These are phyloP conservation scores for Psophia crepitans DNA, from an alignment of 2,113 vertebrate genomes.

Conservation along the genomic window DNA sequence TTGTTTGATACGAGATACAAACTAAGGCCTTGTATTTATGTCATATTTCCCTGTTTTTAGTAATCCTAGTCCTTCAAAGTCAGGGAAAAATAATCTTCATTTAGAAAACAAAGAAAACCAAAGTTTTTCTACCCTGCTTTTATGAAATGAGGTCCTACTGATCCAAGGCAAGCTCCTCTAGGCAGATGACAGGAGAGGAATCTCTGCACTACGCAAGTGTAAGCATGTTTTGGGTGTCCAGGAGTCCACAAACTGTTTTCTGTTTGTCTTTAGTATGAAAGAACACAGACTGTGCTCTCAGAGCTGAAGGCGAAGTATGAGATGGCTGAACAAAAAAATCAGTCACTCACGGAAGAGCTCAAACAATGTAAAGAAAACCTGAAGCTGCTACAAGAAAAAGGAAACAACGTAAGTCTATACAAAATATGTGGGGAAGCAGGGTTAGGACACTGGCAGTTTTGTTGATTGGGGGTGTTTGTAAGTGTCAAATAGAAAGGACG, in stretches of 20 bases:
- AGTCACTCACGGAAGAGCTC: constrained; percentile 89
- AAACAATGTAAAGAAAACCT: constrained; percentile 92
- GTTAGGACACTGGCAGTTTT: background rate
- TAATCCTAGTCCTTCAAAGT: background rate
- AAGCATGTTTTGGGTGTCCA: background rate
- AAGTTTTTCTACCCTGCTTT: background rate
- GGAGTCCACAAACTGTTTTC: constrained; percentile 59
- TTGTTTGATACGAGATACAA: background rate
- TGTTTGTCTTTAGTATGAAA: constrained; percentile 86
- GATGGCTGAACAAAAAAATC: constrained; percentile 90
- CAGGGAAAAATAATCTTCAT: background rate
- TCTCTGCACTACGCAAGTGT: background rate
- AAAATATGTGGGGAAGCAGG: background rate
- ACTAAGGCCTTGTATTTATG: background rate
- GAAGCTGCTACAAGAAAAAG: constrained; percentile 94
- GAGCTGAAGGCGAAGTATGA: constrained; percentile 90
- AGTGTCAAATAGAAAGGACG: background rate
- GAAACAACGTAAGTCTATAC: constrained; percentile 87
- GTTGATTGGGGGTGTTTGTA: background rate
- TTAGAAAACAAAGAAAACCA: background rate
- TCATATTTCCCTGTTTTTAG: background rate
- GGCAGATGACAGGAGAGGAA: background rate
- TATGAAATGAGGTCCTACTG: background rate
- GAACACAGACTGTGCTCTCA: constrained; percentile 86
- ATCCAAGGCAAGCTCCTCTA: background rate